Evolutionary conservation across 2,888 invertebrate genomes (phyloP).

Genomic region (Nymphalis polychloros): DNA sequence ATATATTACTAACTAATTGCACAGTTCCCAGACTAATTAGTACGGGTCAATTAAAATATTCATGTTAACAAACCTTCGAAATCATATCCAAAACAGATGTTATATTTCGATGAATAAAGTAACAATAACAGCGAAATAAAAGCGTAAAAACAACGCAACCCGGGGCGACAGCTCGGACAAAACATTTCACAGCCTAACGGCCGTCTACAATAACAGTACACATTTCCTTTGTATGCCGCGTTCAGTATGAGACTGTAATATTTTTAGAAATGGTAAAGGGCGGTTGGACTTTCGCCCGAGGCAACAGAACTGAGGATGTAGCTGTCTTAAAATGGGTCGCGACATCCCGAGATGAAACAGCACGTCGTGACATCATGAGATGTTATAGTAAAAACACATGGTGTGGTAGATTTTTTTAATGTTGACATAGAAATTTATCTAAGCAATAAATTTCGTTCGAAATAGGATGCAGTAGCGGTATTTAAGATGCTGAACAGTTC

Average conservation of each 20-base stretch:
- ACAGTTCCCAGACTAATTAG: no score
- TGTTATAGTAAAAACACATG: neutral
- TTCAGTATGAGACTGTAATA: neutral
- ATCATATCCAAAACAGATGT: neutral
- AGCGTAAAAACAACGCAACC: constrained; percentile 6
- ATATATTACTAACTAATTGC: no score
- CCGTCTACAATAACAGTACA: constrained; percentile 4
- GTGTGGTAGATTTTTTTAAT: no score
- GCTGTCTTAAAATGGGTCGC: constrained; percentile 4
- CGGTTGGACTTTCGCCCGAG: neutral
- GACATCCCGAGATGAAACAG: neutral
- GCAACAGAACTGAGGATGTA: neutral
- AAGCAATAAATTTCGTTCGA: no score
- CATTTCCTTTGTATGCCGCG: constrained; percentile 1
- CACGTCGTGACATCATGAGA: neutral
- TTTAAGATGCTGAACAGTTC: no score
- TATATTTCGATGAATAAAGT: neutral
- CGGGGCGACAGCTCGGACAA: constrained; percentile 9
- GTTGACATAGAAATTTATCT: no score
- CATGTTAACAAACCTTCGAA: neutral
- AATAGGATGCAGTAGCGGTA: no score
- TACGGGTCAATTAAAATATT: neutral
- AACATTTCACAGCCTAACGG: constrained; percentile 10
- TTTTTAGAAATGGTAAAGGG: constrained; percentile 5
- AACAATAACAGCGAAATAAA: constrained; percentile 3